Evolutionary conservation across 2,888 invertebrate genomes (phyloP), one percentile per base, ranked within the genome.

Genomic region (Prenolepis imparis): DNA sequence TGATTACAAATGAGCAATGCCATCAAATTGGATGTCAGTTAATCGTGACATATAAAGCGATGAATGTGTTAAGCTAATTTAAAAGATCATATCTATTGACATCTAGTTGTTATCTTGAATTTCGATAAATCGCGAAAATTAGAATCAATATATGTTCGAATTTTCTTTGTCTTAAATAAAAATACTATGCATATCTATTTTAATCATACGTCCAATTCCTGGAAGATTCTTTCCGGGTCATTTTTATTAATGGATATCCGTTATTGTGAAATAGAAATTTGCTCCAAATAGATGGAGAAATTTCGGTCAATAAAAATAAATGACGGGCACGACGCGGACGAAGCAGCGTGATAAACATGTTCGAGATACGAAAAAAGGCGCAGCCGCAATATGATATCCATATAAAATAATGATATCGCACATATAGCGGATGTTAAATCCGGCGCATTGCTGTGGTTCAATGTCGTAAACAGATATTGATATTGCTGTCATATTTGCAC

Each of bases 391-490:
- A 81, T 73, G 74, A 67, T 82, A 63, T 80, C 70, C 85, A 84
- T 89, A 85, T 87, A 88, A 89, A 88, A 89, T 89, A 89, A 89
- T 83, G 81, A 83, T 75, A 18, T 61, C 78, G 61, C 44, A 52
- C 48, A 52, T 36, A 52, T 15, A 78, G 48, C 52, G 82, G 59
- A 83, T 81, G 84, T 88, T 89, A 89, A 52, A 88, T 82, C 83
- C 84, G 57, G 67, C 66, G 59, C 84, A 85, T 85, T 72, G 82
- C 67, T 78, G 78, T 72, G 78, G 85, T 39, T 88, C 88, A 88
- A 88, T 88, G 88, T 88, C 89, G 86, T 90, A 89, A 89, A 88
- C 86, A 90, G 90, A 89, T 89, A 89, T 89, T 89, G 89, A 90
- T 89, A 89, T 89, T 89, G 84, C 83, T 87, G 86, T 86, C 89